Conservation (phyloP, 2,113 vertebrate genomes). For the Romanogobio albipinnatus region DNA sequence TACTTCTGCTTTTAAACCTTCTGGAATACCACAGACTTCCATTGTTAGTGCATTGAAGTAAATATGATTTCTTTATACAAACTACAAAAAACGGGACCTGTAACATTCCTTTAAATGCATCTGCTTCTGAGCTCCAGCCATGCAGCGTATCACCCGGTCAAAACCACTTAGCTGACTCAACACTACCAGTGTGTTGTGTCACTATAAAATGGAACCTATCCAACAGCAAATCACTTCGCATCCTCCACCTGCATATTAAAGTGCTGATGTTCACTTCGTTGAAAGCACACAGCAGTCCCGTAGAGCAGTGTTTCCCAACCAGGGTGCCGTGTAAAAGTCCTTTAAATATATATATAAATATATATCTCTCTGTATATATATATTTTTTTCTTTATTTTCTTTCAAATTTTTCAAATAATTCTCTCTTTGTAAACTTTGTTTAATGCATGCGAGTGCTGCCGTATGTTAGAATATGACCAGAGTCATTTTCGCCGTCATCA, state of each 20-base stretch:
- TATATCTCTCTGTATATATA: too few relatives aligned
- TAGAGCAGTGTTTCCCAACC: too few relatives aligned
- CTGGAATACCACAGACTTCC: neutral
- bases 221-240: constrained; percentile 15
- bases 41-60: neutral
- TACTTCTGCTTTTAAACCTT: neutral
- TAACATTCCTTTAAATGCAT: neutral
- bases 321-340: too few relatives aligned
- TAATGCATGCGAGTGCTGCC: too few relatives aligned
- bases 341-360: too few relatives aligned
- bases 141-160: neutral
- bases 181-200: constrained; percentile 13
- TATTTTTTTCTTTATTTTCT: too few relatives aligned
- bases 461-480: too few relatives aligned
- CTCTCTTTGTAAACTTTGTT: too few relatives aligned
- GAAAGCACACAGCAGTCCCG: neutral
- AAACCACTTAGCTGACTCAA: constrained; percentile 16
- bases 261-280: neutral
- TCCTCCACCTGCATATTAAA: constrained; percentile 13
- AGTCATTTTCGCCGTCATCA: too few relatives aligned
- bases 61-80: neutral
- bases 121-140: neutral
- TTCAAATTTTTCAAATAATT: too few relatives aligned
- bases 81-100: neutral
- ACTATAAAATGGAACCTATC: constrained; percentile 30